Percentiles rank a stretch among this genome's conserved stretches.
Evolutionary conservation across 2,113 vertebrate genomes (phyloP).

Genomic region (Bettongia penicillata): DNA sequence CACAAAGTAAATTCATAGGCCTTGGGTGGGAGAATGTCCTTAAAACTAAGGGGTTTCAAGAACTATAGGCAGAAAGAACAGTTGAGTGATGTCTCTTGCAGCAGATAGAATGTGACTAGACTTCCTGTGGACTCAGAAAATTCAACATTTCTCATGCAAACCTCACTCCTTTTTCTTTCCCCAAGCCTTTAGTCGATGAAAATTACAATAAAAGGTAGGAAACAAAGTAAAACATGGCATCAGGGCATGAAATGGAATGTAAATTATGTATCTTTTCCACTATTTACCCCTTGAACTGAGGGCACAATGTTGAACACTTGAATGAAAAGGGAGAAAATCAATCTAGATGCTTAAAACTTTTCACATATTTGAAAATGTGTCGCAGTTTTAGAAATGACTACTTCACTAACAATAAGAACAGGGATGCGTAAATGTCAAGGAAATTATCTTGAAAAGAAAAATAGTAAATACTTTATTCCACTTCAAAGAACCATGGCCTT

Average conservation of each 20-base stretch:
- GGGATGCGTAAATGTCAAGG: background rate
- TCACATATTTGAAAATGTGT: background rate
- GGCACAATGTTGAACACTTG: background rate
- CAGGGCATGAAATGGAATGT: background rate
- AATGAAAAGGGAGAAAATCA: background rate
- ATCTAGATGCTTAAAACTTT: background rate
- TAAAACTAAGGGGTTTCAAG: background rate
- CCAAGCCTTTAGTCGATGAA: background rate
- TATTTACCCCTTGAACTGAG: background rate
- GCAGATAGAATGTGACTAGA: too few relatives aligned
- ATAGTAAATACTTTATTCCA: background rate
- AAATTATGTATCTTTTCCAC: background rate
- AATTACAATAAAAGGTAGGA: background rate
- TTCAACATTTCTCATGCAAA: background rate
- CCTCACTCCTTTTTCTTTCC: background rate
- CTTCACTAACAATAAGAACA: background rate
- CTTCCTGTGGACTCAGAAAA: background rate
- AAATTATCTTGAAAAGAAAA: background rate
- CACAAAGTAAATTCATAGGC: background rate
- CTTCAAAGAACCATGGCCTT: background rate
- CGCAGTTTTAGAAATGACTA: background rate
- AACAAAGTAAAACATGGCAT: background rate
- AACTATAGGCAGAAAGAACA: background rate
- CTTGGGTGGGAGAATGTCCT: background rate
- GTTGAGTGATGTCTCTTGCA: background rate